Percentiles rank a stretch among this genome's conserved stretches.
Evolutionary conservation across 1,140 invertebrate species (phyloP).

Genomic region (Acyrthosiphon pisum): DNA sequence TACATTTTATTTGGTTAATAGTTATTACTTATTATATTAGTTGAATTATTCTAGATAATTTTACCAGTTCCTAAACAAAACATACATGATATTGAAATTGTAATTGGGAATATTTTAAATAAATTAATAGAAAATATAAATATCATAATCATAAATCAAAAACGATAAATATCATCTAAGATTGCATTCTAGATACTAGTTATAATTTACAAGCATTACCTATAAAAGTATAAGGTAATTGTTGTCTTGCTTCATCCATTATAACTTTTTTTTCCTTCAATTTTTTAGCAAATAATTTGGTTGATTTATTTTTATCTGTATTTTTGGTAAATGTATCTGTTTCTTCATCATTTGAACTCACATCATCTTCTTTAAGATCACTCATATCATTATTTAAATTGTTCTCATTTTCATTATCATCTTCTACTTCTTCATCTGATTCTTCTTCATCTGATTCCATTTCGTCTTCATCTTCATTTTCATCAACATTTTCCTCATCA

Average conservation of each 20-base stretch:
- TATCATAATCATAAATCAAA: too few relatives aligned
- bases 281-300: conserved; percentile 60
- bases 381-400: conserved; percentile 59
- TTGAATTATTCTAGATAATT: not conserved
- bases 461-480: conserved; percentile 60
- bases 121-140: not conserved
- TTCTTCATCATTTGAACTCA: conserved; percentile 61
- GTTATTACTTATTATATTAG: not conserved
- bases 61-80: not conserved
- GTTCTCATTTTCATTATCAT: conserved; percentile 61
- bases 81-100: not conserved
- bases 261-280: conserved; percentile 65
- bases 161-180: not conserved
- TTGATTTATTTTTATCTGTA: conserved; percentile 29
- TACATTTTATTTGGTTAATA: not conserved
- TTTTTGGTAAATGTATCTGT: not conserved
- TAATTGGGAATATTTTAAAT: not conserved
- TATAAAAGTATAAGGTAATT: conserved; percentile 75
- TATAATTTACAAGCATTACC: conserved; percentile 61
- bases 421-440: conserved; percentile 60
- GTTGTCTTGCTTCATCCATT: conserved; percentile 70
- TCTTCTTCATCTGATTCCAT: conserved; percentile 62
- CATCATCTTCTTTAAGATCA: conserved; percentile 58
- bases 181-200: not conserved
- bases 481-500: conserved; percentile 58